A percentile compares a stretch with the other conserved stretches of the same genome.
Conservation (phyloP, 2,797 vertebrate genomes). For the Melanotaenia nigrans region DNA sequence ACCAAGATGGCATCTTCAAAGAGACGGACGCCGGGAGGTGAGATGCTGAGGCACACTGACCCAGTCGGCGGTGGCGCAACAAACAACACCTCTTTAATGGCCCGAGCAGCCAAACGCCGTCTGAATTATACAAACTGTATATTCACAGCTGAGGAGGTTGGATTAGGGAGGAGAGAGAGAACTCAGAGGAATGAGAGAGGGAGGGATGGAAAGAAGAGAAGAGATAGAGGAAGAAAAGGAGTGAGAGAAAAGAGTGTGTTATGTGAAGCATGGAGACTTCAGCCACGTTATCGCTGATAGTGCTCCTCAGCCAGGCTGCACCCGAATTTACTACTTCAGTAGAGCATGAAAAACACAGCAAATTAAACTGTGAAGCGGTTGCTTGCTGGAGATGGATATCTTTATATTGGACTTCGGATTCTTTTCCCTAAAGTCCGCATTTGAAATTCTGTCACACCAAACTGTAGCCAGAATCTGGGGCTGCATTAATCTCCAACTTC, state of each 20-base stretch:
- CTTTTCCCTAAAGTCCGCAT: slow-evolving; percentile 77
- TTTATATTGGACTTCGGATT: slow-evolving; percentile 91
- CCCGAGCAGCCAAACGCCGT: slow-evolving; percentile 21
- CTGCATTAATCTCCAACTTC: slow-evolving; percentile 71
- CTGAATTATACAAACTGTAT: slow-evolving; percentile 55
- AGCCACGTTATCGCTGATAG: slow-evolving; percentile 93
- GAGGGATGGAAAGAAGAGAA: slow-evolving; percentile 57
- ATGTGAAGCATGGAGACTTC: slow-evolving; percentile 89
- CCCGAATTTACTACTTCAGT: slow-evolving; percentile 94
- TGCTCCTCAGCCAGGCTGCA: slow-evolving; percentile 88
- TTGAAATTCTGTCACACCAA: slow-evolving; percentile 82
- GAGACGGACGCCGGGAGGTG: slow-evolving; percentile 99
- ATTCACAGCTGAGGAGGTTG: slow-evolving; percentile 55
- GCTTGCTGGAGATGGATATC: slow-evolving; percentile 94
- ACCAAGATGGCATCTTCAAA: slow-evolving; percentile 99
- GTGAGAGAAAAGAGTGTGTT: slow-evolving; percentile 75
- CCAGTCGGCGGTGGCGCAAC: slow-evolving; percentile 12
- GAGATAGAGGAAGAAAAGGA: slow-evolving; percentile 70
- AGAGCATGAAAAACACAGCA: slow-evolving; percentile 96
- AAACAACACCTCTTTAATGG: too few relatives aligned
- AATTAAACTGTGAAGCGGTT: slow-evolving; percentile 93
- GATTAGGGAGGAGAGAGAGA: slow-evolving; percentile 56
- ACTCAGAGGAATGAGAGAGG: slow-evolving; percentile 45
- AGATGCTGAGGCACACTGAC: slow-evolving; percentile 33
- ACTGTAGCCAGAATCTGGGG: slow-evolving; percentile 64